These are phyloP conservation scores for Barnardius zonarius DNA, from an alignment of 2,113 vertebrate species.

Conservation along the genomic window DNA sequence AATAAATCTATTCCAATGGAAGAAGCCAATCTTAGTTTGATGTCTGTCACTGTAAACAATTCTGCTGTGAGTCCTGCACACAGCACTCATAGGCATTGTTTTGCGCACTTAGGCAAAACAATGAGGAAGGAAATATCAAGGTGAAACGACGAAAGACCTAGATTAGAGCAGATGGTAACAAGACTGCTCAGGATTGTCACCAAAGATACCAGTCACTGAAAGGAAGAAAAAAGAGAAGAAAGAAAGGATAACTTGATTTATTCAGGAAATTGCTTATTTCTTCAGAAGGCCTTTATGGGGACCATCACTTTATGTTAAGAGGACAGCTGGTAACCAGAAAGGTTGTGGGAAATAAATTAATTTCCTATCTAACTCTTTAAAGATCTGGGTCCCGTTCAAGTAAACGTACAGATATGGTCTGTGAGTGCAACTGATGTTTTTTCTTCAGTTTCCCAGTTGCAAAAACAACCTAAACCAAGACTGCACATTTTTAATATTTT, in stretches of 20 bases:
- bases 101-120: slow-evolving; percentile 2
- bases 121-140: slow-evolving; percentile 49
- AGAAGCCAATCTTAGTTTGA: slow-evolving; percentile 1
- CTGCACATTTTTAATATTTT: background rate
- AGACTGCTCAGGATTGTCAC: slow-evolving; percentile 39
- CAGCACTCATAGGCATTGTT: background rate
- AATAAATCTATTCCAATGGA: background rate
- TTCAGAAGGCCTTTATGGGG: slow-evolving; percentile 60
- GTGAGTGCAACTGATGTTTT: background rate
- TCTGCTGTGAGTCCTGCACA: background rate
- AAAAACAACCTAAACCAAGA: background rate
- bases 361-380: slow-evolving; percentile 69
- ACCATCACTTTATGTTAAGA: slow-evolving; percentile 45
- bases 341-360: slow-evolving; percentile 60
- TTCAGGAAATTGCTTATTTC: slow-evolving; percentile 67
- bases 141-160: slow-evolving; percentile 21
- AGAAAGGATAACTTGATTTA: slow-evolving; percentile 58
- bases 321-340: slow-evolving; percentile 71
- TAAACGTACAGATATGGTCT: background rate
- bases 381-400: slow-evolving; percentile 50
- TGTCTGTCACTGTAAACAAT: background rate
- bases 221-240: slow-evolving; percentile 39
- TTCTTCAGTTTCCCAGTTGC: background rate
- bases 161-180: slow-evolving; percentile 54
- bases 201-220: slow-evolving; percentile 37